Percentiles rank a stretch among this genome's conserved stretches.
Conservation (phyloP, 2,113 vertebrate species). For the Taurulus bubalis region DNA sequence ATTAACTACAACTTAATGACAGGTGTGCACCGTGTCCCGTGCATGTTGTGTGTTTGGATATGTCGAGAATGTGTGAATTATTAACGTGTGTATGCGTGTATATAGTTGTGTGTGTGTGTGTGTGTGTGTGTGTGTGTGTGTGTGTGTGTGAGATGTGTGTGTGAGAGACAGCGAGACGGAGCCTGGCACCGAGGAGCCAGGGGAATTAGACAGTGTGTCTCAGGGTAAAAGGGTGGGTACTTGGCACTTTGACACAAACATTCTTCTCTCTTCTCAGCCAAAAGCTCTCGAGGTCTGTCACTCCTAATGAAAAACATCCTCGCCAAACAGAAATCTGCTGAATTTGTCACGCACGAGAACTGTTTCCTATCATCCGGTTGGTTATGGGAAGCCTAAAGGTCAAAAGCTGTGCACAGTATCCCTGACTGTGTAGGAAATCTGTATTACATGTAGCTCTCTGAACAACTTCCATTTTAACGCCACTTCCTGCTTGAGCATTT, state of each 20-base stretch:
- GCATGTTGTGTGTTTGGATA: conserved; percentile 31
- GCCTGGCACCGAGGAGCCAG: conserved; percentile 72
- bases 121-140: conserved; percentile 10
- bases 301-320: conserved; percentile 57
- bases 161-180: conserved; percentile 40
- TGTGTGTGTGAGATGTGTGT: conserved; percentile 23
- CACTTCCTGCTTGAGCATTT: background rate
- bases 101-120: conserved; percentile 22
- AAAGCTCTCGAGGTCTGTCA: conserved; percentile 67
- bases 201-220: conserved; percentile 63
- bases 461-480: background rate
- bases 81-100: conserved; percentile 30
- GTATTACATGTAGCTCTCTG: background rate
- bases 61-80: conserved; percentile 46
- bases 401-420: background rate
- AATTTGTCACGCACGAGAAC: conserved; percentile 48
- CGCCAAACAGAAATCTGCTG: conserved; percentile 26
- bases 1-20: conserved; percentile 22
- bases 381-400: background rate
- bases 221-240: conserved; percentile 72
- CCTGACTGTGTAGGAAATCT: background rate
- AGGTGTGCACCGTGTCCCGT: conserved; percentile 27
- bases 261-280: conserved; percentile 67
- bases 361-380: background rate
- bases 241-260: conserved; percentile 74